These are phyloP conservation scores for Thaumatotibia leucotreta DNA, from an alignment of 1,140 invertebrate species.

Conservation along the genomic window DNA sequence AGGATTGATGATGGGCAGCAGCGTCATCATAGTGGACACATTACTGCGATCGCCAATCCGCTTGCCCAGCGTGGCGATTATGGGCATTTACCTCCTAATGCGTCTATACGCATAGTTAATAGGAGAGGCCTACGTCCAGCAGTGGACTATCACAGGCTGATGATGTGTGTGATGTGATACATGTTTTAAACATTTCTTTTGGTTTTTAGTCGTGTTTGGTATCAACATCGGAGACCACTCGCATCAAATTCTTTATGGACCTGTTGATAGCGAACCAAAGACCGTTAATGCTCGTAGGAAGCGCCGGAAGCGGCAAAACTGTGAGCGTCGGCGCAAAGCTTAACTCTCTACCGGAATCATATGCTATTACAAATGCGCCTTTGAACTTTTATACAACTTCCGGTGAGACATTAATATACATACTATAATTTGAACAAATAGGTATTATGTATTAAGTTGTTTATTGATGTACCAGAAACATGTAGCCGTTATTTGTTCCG, in stretches of 20 bases:
- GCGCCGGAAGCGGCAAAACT: constrained; percentile 91
- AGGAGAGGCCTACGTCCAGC: too few relatives aligned
- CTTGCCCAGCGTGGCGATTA: too few relatives aligned
- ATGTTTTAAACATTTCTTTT: not conserved
- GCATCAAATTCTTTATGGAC: constrained; percentile 94
- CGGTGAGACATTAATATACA: constrained; percentile 74
- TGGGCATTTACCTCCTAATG: too few relatives aligned
- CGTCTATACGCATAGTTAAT: too few relatives aligned
- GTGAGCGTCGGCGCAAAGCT: constrained; percentile 92
- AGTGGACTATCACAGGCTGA: too few relatives aligned
- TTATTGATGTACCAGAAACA: too few relatives aligned
- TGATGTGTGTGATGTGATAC: not conserved
- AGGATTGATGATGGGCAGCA: too few relatives aligned
- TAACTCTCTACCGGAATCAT: constrained; percentile 84
- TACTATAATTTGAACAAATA: too few relatives aligned
- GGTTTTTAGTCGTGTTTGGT: constrained; percentile 80
- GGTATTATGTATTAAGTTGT: too few relatives aligned
- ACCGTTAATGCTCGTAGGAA: constrained; percentile 94
- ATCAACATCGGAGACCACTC: constrained; percentile 92
- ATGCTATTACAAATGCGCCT: constrained; percentile 90
- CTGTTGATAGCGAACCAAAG: constrained; percentile 87
- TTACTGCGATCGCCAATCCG: too few relatives aligned
- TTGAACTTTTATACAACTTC: constrained; percentile 98
- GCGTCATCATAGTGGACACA: too few relatives aligned
- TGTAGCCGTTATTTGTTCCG: too few relatives aligned